Conservation (phyloP, 2,113 vertebrate genomes). For the Empidonax alnorum region DNA sequence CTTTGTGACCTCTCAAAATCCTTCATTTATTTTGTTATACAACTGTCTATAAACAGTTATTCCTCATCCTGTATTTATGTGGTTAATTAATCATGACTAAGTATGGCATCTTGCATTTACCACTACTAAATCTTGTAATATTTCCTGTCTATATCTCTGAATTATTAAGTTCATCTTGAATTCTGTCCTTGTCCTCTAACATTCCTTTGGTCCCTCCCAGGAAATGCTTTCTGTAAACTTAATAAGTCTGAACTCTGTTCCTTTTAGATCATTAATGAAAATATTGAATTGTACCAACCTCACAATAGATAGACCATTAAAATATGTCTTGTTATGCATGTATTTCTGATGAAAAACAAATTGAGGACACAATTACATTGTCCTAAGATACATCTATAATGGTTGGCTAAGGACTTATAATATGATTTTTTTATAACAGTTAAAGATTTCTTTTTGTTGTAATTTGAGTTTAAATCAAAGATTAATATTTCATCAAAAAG, state of each 20-base stretch:
- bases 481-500: not conserved
- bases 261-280: not conserved
- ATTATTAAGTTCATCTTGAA: not conserved
- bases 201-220: not conserved
- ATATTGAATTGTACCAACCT: not conserved
- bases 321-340: not conserved
- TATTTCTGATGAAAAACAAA: not conserved
- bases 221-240: not conserved
- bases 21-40: not conserved
- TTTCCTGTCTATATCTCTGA: not conserved
- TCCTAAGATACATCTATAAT: not conserved
- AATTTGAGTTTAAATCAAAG: not conserved
- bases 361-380: not conserved
- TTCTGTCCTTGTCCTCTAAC: not conserved
- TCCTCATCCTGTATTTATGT: not conserved
- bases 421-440: not conserved
- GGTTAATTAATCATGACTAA: not conserved
- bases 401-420: not conserved
- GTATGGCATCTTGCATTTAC: not conserved
- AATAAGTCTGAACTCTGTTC: not conserved
- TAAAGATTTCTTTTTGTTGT: not conserved
- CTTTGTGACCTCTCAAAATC: not conserved
- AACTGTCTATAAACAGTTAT: not conserved
- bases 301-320: not conserved
- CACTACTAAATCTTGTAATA: not conserved